Base-by-base conservation (phyloP, 2,113 vertebrate genomes). In the Zosterops japonicus region DNA sequence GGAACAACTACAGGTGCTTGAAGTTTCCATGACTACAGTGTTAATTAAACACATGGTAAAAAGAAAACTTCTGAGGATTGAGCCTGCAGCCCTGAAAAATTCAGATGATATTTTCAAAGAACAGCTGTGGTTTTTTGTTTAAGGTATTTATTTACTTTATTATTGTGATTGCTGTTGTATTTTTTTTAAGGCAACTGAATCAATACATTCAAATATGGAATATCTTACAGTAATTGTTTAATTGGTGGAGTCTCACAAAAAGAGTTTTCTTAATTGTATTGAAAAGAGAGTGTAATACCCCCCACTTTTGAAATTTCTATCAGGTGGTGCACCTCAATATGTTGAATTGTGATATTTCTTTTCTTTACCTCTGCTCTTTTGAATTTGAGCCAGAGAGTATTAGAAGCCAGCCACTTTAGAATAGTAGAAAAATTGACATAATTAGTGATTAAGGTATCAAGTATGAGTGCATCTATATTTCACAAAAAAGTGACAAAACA, bases 41-140 rank as follows among this genome's bases (percentile, higher is more conserved):
- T 86, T 97, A 96, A 97, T 95, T 95, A 96, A 94, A 93, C 35
- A 91, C 77, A 57, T 27, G 27, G 75, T 86, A 69, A 69, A 96
- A 93, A 53, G 89, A 93, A 96, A 96, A 87, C 11, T 95, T 95
- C 7, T 22, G 44, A 87, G 52, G 39, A 82, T 63, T 0, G 0
- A 89, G 39, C 67, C 64, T 39, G 36, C 18, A 92, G 72, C 12
- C 33, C 75, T 78, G 42, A 90, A 91, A 91, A 88, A 74, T 44
- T 56, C 24, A 42, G 47, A 36, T 70, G 41, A 17, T 49, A 35
- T 72, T 84, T 86, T 88, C 36, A 59, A 72, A 80, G 20, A 63
- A 47, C 28, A 88, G 29, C 9, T 89, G 22, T 57, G 31, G 10
- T 85, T 90, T 83, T 63, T 71, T 1, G 2, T 22, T 60, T 71